Evolutionary conservation across 2,888 invertebrate genomes (phyloP).

Genomic region (Rapana venosa): DNA sequence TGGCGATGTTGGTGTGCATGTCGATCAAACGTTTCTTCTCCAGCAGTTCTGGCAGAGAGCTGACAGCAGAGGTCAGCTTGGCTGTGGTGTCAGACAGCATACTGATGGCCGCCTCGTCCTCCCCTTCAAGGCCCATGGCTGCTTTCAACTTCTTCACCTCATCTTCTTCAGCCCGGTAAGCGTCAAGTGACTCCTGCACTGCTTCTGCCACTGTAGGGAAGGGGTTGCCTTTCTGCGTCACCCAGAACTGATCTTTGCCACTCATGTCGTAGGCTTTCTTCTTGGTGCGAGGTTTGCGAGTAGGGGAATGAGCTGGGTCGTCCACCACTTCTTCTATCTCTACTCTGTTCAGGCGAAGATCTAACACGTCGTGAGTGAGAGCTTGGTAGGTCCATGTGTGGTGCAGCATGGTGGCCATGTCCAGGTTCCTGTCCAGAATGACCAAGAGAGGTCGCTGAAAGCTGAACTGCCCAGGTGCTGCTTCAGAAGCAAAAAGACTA

Average conservation of each 20-base stretch:
- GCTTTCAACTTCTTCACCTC: slow-evolving; percentile 96
- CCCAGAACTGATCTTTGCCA: slow-evolving; percentile 94
- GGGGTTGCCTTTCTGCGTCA: slow-evolving; percentile 89
- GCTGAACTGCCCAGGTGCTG: slow-evolving; percentile 82
- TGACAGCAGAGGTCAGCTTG: slow-evolving; percentile 93
- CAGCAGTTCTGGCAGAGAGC: slow-evolving; percentile 94
- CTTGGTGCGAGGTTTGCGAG: slow-evolving; percentile 80
- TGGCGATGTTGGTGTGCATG: slow-evolving; percentile 99
- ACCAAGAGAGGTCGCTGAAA: slow-evolving; percentile 96
- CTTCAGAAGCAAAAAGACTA: slow-evolving; percentile 87
- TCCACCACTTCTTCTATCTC: slow-evolving; percentile 83
- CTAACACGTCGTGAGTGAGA: slow-evolving; percentile 95
- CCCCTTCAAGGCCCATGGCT: slow-evolving; percentile 95
- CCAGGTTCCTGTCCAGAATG: slow-evolving; percentile 94
- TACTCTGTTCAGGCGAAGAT: slow-evolving; percentile 92
- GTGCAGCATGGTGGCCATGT: slow-evolving; percentile 98
- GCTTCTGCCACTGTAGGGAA: slow-evolving; percentile 93
- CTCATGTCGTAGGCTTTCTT: slow-evolving; percentile 94
- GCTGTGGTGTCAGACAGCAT: slow-evolving; percentile 84
- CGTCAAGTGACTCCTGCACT: slow-evolving; percentile 98
- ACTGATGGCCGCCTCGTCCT: slow-evolving; percentile 86
- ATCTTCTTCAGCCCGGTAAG: slow-evolving; percentile 94
- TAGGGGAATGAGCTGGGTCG: slow-evolving; percentile 58
- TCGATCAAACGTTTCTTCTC: slow-evolving; percentile 98
- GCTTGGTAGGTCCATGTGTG: slow-evolving; percentile 99